Evolutionary conservation across 2,888 invertebrate genomes (phyloP), one percentile per base, ranked within the genome.

Genomic region (Tipula lateralis): DNA sequence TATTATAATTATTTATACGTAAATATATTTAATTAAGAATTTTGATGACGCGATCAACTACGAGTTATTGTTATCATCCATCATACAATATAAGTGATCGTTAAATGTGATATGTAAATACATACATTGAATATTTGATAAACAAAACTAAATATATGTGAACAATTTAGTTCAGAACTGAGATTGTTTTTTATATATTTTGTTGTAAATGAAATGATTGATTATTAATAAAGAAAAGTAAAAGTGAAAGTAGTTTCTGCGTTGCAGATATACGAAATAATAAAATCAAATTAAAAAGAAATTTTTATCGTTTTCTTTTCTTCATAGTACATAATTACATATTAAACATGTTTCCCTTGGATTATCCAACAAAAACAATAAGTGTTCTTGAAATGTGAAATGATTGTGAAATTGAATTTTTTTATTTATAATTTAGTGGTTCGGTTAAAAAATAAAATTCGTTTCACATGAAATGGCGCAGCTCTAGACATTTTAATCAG

Each of bases 381-480:
- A 66, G 24, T 66, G 66, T 66, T 66, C 66, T 66, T 66, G 66
- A 66, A 66, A 66, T 66, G 66, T 66, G 66, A 66, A 66, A 66
- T 66, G 66, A 19, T 66, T 66, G 66, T 66, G 24, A 24, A 24
- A 66, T 44, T 66, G 66, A 66, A 66, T 24, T 66, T 66, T 44
- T 66, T 66, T 24, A 66, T 66, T 66, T 66, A 24, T 66, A 66
- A 66, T 66, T 66, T 66, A 24, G 66, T 66, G 66, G 66, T 66
- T 66, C 24, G 66, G 24, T 66, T 66, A 66, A 66, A 24, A 66
- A 24, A 44, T 44, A 44, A 66, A 66, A 66, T 66, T 66, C 6
- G 24, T 66, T 66, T 24, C 66, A 24, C 24, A 24, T 66, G 44
- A 50, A 50, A 50, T 50, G 44, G 1, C 3, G 44, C 9, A 66